Conservation (phyloP, 2,888 invertebrate species). For the Flabesymbios commensalis region DNA sequence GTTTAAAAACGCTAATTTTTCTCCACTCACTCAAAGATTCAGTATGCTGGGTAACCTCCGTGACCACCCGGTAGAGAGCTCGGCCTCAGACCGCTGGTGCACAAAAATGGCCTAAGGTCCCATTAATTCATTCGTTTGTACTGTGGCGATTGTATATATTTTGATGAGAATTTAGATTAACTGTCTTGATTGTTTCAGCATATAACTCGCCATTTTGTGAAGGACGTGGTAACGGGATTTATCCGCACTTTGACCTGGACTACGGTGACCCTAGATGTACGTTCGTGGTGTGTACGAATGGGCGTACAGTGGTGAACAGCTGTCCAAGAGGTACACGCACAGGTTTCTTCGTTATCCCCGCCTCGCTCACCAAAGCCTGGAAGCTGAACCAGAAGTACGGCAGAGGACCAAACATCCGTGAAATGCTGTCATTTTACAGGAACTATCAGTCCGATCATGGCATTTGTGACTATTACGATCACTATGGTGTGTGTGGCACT, state of each 20-base stretch:
- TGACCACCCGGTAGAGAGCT: too few species aligned
- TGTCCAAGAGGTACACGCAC: constrained; percentile 19
- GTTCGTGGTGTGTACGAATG: constrained; percentile 14
- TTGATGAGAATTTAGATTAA: too few species aligned
- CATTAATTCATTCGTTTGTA: too few species aligned
- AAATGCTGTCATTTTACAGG: too few species aligned
- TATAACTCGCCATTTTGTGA: constrained; percentile 9
- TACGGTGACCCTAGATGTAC: constrained; percentile 18
- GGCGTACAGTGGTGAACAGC: constrained; percentile 10
- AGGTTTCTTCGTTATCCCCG: constrained; percentile 1
- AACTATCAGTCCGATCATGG: background rate
- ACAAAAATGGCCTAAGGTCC: too few species aligned
- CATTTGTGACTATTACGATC: constrained; percentile 15
- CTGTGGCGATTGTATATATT: too few species aligned
- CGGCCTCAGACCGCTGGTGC: too few species aligned
- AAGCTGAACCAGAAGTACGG: background rate
- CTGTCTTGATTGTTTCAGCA: too few species aligned
- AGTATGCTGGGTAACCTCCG: too few species aligned
- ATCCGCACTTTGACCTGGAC: constrained; percentile 9
- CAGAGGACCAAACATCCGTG: too few species aligned
- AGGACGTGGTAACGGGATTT: constrained; percentile 3
- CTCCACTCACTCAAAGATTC: too few species aligned
- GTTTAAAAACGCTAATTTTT: too few species aligned
- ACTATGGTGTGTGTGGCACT: constrained; percentile 13
- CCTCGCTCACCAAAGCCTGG: background rate